These are phyloP conservation scores for Rhinoptilus africanus DNA, from an alignment of 2,113 vertebrate species.

Conservation along the genomic window DNA sequence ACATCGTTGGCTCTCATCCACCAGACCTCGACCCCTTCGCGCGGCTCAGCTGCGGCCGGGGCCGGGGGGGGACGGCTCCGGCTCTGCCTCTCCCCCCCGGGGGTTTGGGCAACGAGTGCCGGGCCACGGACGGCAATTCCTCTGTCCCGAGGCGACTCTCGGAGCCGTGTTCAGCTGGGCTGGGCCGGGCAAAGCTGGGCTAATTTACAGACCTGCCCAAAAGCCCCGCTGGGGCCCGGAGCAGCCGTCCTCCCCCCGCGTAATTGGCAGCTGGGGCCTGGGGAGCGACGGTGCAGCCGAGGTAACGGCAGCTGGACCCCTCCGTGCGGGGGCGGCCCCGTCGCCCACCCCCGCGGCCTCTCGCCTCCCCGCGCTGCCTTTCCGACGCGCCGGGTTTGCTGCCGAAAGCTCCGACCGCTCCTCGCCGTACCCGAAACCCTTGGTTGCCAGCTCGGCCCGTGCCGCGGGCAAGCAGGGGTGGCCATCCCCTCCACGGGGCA, in stretches of 20 bases:
- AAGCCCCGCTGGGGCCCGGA: background rate
- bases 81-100: fast-evolving
- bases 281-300: background rate
- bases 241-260: background rate
- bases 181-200: background rate
- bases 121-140: too few species aligned
- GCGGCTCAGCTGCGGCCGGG: background rate
- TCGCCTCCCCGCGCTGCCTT: background rate
- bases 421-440: background rate
- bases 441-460: background rate
- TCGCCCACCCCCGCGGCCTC: background rate
- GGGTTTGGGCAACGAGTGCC: background rate
- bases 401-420: background rate
- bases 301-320: background rate
- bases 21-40: background rate
- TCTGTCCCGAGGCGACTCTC: background rate
- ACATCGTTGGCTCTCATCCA: background rate
- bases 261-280: background rate
- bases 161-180: background rate
- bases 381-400: fast-evolving
- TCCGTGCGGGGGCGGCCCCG: background rate
- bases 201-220: background rate
- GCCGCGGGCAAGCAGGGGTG: background rate
- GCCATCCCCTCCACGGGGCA: background rate
- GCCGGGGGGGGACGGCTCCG: background rate